These are phyloP conservation scores for Drosophila incognita DNA, from an alignment of 2,888 invertebrate genomes.

Conservation along the genomic window DNA sequence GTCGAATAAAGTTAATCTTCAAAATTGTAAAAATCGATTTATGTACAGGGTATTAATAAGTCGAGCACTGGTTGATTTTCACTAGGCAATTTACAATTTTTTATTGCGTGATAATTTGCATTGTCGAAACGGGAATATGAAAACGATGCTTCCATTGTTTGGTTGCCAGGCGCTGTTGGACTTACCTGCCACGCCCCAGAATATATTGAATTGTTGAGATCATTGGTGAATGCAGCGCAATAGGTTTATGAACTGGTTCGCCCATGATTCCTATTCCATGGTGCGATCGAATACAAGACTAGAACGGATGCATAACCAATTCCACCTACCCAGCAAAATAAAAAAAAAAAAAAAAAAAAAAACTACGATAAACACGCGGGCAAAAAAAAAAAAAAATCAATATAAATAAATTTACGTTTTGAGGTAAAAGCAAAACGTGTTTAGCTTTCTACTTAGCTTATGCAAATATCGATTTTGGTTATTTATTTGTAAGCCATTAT, in stretches of 20 bases:
- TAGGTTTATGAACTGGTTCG: conserved; percentile 36
- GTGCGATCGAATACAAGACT: not conserved
- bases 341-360: conserved; percentile 3
- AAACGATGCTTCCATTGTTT: not conserved
- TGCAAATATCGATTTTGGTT: conserved; percentile 72
- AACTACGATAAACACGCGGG: conserved; percentile 32
- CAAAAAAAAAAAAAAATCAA: conserved; percentile 8
- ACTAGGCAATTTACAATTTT: conserved; percentile 7
- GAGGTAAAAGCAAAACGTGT: conserved; percentile 80
- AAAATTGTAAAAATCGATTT: not conserved
- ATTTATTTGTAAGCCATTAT: conserved; percentile 70
- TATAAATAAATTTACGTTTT: conserved; percentile 40
- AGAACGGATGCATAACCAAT: conserved; percentile 5
- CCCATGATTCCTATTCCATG: conserved; percentile 6
- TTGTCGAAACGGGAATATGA: conserved; percentile 13
- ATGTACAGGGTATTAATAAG: not conserved
- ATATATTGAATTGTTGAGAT: conserved; percentile 39
- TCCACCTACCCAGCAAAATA: conserved; percentile 2
- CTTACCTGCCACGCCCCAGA: conserved; percentile 27
- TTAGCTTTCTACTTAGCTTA: conserved; percentile 80
- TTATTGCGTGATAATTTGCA: conserved; percentile 43
- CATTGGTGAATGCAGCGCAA: conserved; percentile 34
- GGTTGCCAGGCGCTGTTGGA: conserved; percentile 14
- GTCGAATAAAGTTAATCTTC: not conserved
- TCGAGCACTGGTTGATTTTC: not conserved